Percentiles rank a stretch among this genome's conserved stretches.
Conservation (phyloP, 2,888 invertebrate genomes). For the Meandrusa payeni region DNA sequence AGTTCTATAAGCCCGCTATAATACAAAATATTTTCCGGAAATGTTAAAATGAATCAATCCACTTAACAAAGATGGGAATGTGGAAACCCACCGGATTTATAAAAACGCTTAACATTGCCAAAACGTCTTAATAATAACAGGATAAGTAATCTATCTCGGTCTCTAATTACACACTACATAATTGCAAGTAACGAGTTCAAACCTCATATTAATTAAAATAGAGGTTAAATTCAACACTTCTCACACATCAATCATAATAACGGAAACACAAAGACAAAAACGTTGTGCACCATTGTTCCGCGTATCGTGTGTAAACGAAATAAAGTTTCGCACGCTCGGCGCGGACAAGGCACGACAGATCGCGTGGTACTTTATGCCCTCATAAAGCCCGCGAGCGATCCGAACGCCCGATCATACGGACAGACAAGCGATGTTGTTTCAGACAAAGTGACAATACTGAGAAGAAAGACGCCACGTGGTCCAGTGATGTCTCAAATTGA, state of each 20-base stretch:
- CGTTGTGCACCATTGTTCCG: conserved; percentile 30
- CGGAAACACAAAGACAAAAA: conserved; percentile 18
- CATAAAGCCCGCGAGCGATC: conserved; percentile 56
- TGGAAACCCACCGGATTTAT: no score
- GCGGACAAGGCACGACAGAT: conserved; percentile 54
- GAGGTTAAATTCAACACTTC: conserved; percentile 3
- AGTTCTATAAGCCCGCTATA: no score
- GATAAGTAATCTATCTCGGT: conserved; percentile 1
- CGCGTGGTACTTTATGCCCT: conserved; percentile 63
- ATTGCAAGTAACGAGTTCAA: conserved; percentile 4
- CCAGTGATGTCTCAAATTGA: conserved; percentile 4
- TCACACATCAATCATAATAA: conserved; percentile 20
- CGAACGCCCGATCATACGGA: conserved; percentile 45
- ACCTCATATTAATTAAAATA: no score
- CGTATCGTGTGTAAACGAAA: conserved; percentile 37
- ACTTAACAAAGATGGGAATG: no score
- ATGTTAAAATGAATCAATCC: no score
- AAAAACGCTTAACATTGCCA: no score
- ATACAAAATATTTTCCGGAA: no score
- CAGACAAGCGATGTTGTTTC: conserved; percentile 29
- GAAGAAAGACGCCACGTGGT: conserved; percentile 6
- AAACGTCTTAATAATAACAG: not conserved
- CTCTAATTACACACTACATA: conserved; percentile 8
- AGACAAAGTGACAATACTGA: conserved; percentile 27
- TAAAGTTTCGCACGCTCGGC: conserved; percentile 42